phyloP scores from a whole-genome alignment of 2,113 vertebrate genomes.

The Macquaria ambigua region DNA sequence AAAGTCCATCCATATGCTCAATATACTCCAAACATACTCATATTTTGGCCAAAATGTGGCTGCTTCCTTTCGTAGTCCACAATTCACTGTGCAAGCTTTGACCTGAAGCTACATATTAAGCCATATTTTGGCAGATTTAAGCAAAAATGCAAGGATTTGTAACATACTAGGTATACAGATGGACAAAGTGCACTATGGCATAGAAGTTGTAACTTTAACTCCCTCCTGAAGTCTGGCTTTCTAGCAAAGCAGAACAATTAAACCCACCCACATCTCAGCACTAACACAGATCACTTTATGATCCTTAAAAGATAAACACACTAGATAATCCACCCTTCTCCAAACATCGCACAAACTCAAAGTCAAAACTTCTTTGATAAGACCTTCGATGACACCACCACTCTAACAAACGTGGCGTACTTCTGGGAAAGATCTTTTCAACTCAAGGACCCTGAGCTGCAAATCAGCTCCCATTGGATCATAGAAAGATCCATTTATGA shows the following conservation, averaged over 20 bases:
- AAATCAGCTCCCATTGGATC: neutral
- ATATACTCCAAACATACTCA: neutral
- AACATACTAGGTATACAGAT: neutral
- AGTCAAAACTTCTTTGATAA: neutral
- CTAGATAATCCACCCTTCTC: neutral
- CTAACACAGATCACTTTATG: slow-evolving; percentile 8
- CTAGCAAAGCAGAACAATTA: neutral
- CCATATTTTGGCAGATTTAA: neutral
- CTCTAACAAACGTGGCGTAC: no score
- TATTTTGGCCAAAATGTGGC: no score
- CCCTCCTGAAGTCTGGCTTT: neutral
- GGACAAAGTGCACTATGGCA: neutral
- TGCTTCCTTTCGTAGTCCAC: neutral
- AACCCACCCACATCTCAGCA: neutral
- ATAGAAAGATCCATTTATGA: neutral
- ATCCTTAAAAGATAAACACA: neutral
- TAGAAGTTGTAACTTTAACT: neutral
- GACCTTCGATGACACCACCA: neutral
- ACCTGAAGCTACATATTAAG: neutral
- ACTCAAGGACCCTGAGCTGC: neutral
- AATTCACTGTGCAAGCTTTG: neutral
- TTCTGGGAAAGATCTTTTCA: neutral
- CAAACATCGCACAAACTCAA: neutral
- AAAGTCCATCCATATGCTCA: neutral
- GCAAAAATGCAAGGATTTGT: neutral